Conservation (phyloP, 2,797 vertebrate species). For the Pseudotriccus pelzelni region DNA sequence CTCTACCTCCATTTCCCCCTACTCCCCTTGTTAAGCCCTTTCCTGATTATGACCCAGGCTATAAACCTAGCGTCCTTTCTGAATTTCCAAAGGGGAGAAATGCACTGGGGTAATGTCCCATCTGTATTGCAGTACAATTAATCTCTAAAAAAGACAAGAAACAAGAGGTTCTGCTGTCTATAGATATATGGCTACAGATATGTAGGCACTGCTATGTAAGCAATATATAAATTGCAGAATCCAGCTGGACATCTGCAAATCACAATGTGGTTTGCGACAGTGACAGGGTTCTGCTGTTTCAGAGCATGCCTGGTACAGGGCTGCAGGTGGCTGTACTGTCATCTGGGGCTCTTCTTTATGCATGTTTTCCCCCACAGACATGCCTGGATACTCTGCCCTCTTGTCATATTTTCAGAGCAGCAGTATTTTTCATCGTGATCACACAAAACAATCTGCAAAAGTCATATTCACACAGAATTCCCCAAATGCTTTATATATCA, state of each 20-base stretch:
- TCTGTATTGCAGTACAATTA: constrained; percentile 2
- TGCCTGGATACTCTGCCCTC: background rate
- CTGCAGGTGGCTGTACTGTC: constrained; percentile 15
- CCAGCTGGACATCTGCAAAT: constrained; percentile 46
- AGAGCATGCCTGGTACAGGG: background rate
- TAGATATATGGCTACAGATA: background rate
- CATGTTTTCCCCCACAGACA: background rate
- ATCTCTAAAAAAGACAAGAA: constrained; percentile 1
- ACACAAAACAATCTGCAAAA: background rate
- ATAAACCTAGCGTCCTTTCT: background rate
- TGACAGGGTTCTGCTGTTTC: constrained; percentile 32
- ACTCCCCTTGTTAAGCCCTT: background rate
- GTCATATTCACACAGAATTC: background rate
- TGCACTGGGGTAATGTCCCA: background rate
- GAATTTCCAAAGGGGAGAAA: constrained; percentile 18
- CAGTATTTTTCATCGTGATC: background rate
- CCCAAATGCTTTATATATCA: background rate
- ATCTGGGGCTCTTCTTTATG: constrained; percentile 13
- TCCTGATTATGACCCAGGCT: constrained; percentile 17
- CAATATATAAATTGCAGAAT: background rate
- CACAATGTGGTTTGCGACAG: background rate
- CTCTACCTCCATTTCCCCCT: background rate
- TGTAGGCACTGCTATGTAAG: background rate
- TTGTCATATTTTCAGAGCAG: background rate
- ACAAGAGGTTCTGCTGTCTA: constrained; percentile 23